Evolutionary conservation across 2,888 invertebrate genomes (phyloP).

Genomic region (Agapostemon virescens): DNA sequence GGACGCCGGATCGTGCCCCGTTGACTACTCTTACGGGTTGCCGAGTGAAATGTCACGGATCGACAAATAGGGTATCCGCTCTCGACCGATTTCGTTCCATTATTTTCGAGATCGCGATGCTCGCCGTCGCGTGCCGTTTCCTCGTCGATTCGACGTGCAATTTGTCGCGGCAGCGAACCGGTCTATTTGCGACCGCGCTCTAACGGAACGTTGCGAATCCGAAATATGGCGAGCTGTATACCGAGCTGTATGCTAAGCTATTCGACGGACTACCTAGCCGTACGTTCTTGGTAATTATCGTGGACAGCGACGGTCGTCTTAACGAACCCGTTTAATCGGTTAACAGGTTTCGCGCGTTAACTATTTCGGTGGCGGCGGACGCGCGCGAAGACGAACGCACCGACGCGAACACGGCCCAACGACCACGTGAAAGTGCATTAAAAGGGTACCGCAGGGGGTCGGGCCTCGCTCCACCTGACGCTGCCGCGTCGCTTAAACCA

Average conservation of each 20-base stretch:
- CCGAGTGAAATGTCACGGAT: slow-evolving; percentile 57
- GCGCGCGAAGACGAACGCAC: slow-evolving; percentile 34
- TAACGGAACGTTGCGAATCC: too few relatives aligned
- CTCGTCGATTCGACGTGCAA: neutral
- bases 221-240: too few relatives aligned
- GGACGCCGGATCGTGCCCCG: slow-evolving; percentile 45
- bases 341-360: slow-evolving; percentile 65
- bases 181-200: neutral
- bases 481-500: slow-evolving; percentile 18
- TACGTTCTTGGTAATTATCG: slow-evolving; percentile 34
- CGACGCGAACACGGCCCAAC: too few relatives aligned
- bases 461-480: slow-evolving; percentile 42
- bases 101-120: slow-evolving; percentile 48
- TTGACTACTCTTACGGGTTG: slow-evolving; percentile 50
- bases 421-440: slow-evolving; percentile 45
- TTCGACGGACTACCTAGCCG: neutral
- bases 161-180: neutral
- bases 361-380: slow-evolving; percentile 27
- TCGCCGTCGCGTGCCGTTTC: slow-evolving; percentile 42
- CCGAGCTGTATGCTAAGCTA: too few relatives aligned
- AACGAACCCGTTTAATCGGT: slow-evolving; percentile 59
- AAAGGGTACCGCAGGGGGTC: slow-evolving; percentile 34
- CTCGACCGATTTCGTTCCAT: slow-evolving; percentile 56
- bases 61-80: slow-evolving; percentile 55
- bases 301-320: slow-evolving; percentile 26